Evolutionary conservation across 2,888 invertebrate species (phyloP).

Genomic region (Mythimna albipuncta): DNA sequence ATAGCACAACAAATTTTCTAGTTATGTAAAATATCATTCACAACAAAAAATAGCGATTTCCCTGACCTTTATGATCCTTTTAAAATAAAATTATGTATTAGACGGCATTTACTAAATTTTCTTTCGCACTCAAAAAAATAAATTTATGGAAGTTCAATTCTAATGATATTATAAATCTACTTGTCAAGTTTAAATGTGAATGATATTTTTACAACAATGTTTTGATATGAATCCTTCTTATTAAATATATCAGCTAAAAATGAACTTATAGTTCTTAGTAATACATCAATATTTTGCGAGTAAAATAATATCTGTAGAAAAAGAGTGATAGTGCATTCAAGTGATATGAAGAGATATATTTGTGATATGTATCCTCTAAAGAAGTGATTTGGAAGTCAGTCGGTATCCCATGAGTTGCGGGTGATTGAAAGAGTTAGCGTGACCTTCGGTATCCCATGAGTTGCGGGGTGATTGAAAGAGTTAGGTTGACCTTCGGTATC

Average conservation of each 20-base stretch:
- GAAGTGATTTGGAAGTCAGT: slow-evolving; percentile 49
- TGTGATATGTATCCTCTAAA: slow-evolving; percentile 63
- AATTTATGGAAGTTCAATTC: background rate
- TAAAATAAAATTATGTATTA: background rate
- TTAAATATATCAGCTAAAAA: slow-evolving; percentile 17
- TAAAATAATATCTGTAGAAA: slow-evolving; percentile 45
- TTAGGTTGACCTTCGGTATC: too few relatives aligned
- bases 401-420: background rate
- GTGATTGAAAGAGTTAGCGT: too few relatives aligned
- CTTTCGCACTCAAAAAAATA: background rate
- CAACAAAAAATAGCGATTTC: background rate
- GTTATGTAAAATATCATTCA: slow-evolving; percentile 34
- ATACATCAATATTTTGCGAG: slow-evolving; percentile 17
- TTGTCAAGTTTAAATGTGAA: slow-evolving; percentile 19
- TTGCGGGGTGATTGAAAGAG: too few relatives aligned
- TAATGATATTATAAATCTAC: background rate
- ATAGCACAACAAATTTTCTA: slow-evolving; percentile 18
- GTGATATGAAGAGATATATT: slow-evolving; percentile 62
- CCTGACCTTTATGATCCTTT: background rate
- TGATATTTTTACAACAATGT: slow-evolving; percentile 21
- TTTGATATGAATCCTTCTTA: slow-evolving; percentile 26
- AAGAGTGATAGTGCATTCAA: slow-evolving; percentile 53
- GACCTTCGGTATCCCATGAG: slow-evolving; percentile 7
- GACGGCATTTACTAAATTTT: background rate
- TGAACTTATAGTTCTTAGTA: slow-evolving; percentile 24